Base-by-base conservation (phyloP, 2,888 invertebrate genomes). In the Rapana venosa region DNA sequence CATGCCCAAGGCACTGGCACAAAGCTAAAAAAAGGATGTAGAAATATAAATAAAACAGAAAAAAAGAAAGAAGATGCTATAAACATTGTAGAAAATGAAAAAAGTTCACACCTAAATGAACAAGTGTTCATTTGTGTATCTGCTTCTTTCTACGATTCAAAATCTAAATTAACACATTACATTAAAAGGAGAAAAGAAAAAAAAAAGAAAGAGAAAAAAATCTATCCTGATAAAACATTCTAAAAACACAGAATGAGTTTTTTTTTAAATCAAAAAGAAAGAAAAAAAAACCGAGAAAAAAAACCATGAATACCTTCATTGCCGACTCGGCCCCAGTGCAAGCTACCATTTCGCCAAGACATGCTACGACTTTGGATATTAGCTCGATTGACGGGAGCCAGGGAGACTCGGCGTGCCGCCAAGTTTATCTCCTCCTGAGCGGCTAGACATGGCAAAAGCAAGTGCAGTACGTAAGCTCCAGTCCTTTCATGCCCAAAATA, bases 281-380 rank as follows among this genome's bases (percentile, higher is more conserved):
- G 47, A 47, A 47, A 47, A 47, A 47, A 47, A 47, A 47, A 47
- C 8, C n/a, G 26, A 77, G n/a, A 13, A 77, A 77, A 77, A 77
- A 77, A 13, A 32, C 13, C 11, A 87, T 35, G 87, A 88, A 91
- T 95, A 95, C 95, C 95, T 95, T 95, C 95, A 81, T 93, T 92
- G 88, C 93, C 92, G 90, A 94, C 92, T 91, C 94, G 93, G 91
- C 94, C 94, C 95, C 95, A 95, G 92, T 95, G 94, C 93, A 96
- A 93, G 93, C 95, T 96, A 91, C 96, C 95, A 91, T 95, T 95
- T 92, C 96, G 94, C 95, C 95, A 95, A 88, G 95, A 96, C 94
- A 96, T 93, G 93, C 95, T 95, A 93, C 96, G 95, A 92, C 94
- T 94, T 93, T 95, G 95, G 90, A 95, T 93, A 93, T 95, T 96